Evolutionary conservation across 2,113 vertebrate species (phyloP).

Genomic region (Apistogramma diplotaenia): DNA sequence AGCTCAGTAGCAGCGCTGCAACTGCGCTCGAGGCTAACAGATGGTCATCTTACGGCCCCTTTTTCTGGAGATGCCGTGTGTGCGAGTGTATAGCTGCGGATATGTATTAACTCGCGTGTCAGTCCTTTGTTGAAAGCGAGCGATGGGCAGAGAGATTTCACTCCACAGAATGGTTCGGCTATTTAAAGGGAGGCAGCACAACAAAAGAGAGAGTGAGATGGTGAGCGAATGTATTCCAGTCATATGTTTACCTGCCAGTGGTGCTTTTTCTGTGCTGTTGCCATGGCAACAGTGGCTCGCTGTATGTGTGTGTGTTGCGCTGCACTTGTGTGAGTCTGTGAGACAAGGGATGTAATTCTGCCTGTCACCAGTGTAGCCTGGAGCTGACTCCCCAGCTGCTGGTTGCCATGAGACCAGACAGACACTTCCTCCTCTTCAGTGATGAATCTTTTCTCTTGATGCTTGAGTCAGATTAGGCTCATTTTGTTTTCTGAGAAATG

Average conservation of each 20-base stretch:
- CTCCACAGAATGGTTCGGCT: constrained; percentile 9
- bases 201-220: constrained; percentile 39
- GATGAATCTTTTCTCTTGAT: constrained; percentile 38
- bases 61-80: not conserved
- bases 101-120: not conserved
- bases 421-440: constrained; percentile 54
- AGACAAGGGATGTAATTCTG: constrained; percentile 62
- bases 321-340: not conserved
- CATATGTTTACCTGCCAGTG: constrained; percentile 62
- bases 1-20: constrained; percentile 17
- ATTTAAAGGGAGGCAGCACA: constrained; percentile 29
- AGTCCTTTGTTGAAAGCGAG: constrained; percentile 20
- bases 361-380: constrained; percentile 53
- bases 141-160: constrained; percentile 11
- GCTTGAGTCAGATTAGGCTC: not conserved
- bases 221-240: constrained; percentile 38
- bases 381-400: constrained; percentile 53
- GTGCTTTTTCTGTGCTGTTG: constrained; percentile 53
- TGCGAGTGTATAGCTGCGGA: constrained; percentile 12
- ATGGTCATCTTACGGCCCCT: constrained; percentile 45
- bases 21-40: constrained; percentile 34
- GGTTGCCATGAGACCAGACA: constrained; percentile 72
- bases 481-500: not conserved
- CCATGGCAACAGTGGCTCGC: constrained; percentile 64
- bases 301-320: constrained; percentile 5